phyloP scores from a whole-genome alignment of 1,140 invertebrate species.

The Campoletis sonorensis region DNA sequence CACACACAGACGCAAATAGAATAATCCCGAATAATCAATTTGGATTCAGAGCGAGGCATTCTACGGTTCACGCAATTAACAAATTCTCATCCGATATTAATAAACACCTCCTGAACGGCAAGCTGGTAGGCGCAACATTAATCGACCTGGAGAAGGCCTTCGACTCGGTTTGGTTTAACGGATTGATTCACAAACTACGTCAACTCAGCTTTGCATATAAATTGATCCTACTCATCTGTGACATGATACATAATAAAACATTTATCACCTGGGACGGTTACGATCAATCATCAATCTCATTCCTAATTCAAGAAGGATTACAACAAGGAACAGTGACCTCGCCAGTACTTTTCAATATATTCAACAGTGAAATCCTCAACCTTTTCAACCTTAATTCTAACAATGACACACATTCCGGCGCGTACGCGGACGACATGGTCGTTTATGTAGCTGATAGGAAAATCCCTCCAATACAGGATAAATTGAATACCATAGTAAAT shows the following conservation, averaged over 20 bases:
- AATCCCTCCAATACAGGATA: neutral
- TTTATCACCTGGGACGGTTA: neutral
- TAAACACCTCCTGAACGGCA: neutral
- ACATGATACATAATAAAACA: neutral
- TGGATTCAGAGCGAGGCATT: neutral
- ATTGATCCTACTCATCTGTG: neutral
- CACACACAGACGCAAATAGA: neutral
- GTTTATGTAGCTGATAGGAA: neutral
- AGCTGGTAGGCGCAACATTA: neutral
- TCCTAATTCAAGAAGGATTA: too few species aligned
- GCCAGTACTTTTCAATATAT: neutral
- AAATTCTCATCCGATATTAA: neutral
- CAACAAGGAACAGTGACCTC: constrained; percentile 4
- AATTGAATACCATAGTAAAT: neutral
- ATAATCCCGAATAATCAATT: neutral
- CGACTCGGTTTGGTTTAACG: too few species aligned
- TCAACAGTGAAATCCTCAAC: neutral
- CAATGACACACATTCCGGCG: neutral
- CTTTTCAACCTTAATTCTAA: neutral
- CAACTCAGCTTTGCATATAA: neutral
- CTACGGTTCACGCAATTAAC: neutral
- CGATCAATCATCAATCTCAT: neutral
- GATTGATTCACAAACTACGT: neutral
- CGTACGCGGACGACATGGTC: constrained; percentile 2
- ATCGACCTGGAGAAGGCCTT: too few species aligned